These are phyloP conservation scores for Orchestia grillus DNA, from an alignment of 1,140 invertebrate genomes.

Conservation along the genomic window DNA sequence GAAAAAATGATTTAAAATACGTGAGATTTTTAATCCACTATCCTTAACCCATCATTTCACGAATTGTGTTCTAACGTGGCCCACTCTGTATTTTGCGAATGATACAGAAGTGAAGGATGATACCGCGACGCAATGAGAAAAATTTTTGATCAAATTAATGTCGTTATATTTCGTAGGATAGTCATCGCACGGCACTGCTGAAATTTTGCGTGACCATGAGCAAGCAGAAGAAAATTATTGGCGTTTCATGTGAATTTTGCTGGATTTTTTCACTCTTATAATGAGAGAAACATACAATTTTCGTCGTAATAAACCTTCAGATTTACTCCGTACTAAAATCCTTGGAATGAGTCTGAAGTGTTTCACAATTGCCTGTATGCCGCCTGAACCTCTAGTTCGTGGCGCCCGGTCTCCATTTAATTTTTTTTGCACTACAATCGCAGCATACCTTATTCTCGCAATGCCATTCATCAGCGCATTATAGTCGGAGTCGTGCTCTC, in stretches of 20 bases:
- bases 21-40: background rate
- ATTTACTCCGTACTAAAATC: background rate
- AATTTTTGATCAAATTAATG: background rate
- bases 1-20: background rate
- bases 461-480: background rate
- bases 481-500: background rate
- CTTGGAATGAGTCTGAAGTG: background rate
- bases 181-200: background rate
- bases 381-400: background rate
- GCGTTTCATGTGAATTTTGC: background rate
- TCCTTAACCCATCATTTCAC: background rate
- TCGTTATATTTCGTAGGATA: background rate
- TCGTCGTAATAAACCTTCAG: background rate
- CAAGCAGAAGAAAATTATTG: background rate
- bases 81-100: background rate
- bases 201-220: background rate
- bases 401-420: background rate
- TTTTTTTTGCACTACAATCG: background rate
- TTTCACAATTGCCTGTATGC: background rate
- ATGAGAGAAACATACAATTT: background rate
- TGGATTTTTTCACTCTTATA: background rate
- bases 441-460: background rate
- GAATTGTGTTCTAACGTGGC: background rate
- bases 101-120: background rate
- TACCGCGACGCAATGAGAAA: background rate